Evolutionary conservation across 2,797 vertebrate genomes (phyloP), one percentile per base, ranked within the genome.

Genomic region (Hippocampus kuda): DNA sequence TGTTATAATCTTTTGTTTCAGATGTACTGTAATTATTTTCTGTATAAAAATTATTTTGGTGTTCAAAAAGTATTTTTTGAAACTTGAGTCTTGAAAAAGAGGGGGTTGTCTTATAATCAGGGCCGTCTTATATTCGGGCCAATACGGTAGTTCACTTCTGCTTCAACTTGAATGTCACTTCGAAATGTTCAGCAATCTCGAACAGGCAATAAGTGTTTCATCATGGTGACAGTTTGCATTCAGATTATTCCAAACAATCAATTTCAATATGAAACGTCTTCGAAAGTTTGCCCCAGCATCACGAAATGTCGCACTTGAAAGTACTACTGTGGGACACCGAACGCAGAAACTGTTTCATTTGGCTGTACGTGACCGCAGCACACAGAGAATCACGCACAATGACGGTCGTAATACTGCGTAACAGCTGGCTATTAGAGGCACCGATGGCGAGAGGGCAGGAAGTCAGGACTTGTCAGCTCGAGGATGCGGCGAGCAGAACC

Each of bases 391-490:
- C 4, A 48, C 68, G 66, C 38, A 69, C 61, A 57, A 60, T 62
- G 65, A 41, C 69, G 79, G 73, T 74, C 63, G 51, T 66, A 66
- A 67, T 65, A 65, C 60, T 72, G 68, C 69, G 41, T 49, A 75
- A 81, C 79, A 83, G 67, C 76, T 80, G 82, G 62, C 70, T 72
- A 69, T 67, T 63, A 56, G 48, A 76, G 59, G 60, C 59, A 71
- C 65, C 5, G 63, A 79, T 48, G 66, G 66, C 59, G 26, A 51
- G 49, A 71, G 73, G 67, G 62, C 73, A 78, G 44, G 15, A 53
- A 71, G 64, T 75, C 51, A 5, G 34, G 49, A 51, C 51, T 76
- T 69, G 66, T 71, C 65, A 69, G 63, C 49, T 72, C 38, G 42
- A 53, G 63, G 61, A 74, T 70, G 73, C 59, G 68, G 44, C 71